Conservation (phyloP, 2,797 vertebrate species). For the Acipenser transmontanus region DNA sequence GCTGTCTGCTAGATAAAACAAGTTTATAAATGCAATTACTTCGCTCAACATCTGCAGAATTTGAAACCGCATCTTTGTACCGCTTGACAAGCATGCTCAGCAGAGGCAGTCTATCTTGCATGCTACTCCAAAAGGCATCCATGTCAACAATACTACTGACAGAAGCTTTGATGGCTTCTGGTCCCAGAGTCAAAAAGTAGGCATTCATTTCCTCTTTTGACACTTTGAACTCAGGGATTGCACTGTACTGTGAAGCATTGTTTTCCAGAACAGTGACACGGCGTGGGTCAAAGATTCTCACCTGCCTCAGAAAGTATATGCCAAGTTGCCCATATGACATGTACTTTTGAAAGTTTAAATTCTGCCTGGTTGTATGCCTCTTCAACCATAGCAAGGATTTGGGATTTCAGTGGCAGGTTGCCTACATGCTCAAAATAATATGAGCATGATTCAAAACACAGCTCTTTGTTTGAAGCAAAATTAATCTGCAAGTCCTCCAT, state of each 20-base stretch:
- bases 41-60: conserved; percentile 23
- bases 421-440: conserved; percentile 11
- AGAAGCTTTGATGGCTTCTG: conserved; percentile 19
- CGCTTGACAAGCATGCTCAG: conserved; percentile 7
- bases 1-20: conserved; percentile 14
- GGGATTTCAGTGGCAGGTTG: background rate
- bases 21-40: conserved; percentile 24
- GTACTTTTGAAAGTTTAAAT: conserved; percentile 19
- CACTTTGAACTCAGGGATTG: conserved; percentile 19
- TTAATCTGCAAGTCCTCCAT: conserved; percentile 23
- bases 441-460: conserved; percentile 9
- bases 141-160: conserved; percentile 17
- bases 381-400: conserved; percentile 2
- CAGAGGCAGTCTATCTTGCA: conserved; percentile 17
- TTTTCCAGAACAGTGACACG: conserved; percentile 14
- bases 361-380: conserved; percentile 18
- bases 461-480: conserved; percentile 21
- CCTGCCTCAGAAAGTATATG: conserved; percentile 15
- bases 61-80: conserved; percentile 18
- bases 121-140: conserved; percentile 15
- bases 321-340: conserved; percentile 22
- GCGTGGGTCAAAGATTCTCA: conserved; percentile 19
- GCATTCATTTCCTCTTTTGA: conserved; percentile 9
- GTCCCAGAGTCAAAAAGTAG: conserved; percentile 12
- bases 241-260: conserved; percentile 13